phyloP scores from a whole-genome alignment of 2,888 invertebrate genomes.

The Nomada lathburiana region DNA sequence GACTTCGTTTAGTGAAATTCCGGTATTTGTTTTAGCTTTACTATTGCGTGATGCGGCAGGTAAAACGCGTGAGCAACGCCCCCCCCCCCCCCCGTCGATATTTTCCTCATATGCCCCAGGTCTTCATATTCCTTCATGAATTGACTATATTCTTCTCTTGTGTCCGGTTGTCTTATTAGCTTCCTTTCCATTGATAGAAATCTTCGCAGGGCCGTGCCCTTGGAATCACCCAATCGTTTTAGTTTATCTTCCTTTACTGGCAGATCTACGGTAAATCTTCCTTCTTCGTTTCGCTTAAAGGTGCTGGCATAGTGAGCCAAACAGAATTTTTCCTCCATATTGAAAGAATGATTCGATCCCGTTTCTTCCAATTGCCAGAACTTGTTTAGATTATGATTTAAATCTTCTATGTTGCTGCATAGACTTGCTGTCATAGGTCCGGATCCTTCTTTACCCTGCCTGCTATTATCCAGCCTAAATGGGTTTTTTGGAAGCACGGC shows the following conservation, averaged over 20 bases:
- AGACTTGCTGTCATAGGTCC: not conserved
- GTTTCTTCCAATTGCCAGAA: not conserved
- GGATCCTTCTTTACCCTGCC: not conserved
- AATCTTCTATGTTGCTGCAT: not conserved
- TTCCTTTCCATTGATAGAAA: not conserved
- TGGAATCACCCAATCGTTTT: not conserved
- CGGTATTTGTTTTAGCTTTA: not conserved
- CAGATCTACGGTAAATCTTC: not conserved
- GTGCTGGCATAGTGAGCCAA: not conserved
- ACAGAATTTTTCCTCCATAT: not conserved
- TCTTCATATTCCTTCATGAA: not conserved
- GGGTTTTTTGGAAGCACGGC: not conserved
- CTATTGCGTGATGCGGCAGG: not conserved
- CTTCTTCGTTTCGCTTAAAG: not conserved
- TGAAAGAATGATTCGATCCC: not conserved
- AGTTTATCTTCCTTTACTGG: not conserved
- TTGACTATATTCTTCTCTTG: not conserved
- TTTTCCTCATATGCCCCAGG: not conserved
- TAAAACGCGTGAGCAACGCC: not conserved
- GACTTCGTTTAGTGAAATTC: not conserved
- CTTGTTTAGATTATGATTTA: not conserved
- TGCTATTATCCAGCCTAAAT: not conserved
- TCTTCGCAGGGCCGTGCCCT: not conserved
- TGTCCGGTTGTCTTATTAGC: not conserved
- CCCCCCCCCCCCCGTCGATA: not conserved